A percentile compares a stretch with the other conserved stretches of the same genome.
These are phyloP conservation scores for Leucoraja ocellata DNA, from an alignment of 2,797 vertebrate genomes.

Conservation along the genomic window DNA sequence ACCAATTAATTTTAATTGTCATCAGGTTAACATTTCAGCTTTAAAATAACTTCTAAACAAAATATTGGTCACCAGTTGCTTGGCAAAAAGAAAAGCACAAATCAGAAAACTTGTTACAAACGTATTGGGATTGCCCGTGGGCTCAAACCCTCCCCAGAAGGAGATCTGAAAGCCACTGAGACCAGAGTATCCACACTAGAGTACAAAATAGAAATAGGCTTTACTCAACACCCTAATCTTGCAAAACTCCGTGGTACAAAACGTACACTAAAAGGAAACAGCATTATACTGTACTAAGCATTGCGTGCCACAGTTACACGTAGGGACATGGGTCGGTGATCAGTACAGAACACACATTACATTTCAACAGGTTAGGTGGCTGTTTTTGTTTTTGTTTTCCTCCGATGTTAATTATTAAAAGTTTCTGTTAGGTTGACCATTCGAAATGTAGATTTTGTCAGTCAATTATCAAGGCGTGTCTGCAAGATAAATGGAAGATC, in stretches of 20 bases:
- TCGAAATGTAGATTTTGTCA: not conserved
- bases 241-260: not conserved
- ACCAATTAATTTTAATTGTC: not conserved
- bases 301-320: not conserved
- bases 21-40: conserved; percentile 22
- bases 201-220: conserved; percentile 8
- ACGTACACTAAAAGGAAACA: not conserved
- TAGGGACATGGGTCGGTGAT: not conserved
- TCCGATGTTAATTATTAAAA: conserved; percentile 1
- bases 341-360: conserved; percentile 8
- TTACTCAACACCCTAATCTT: conserved; percentile 10
- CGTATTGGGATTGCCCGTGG: not conserved
- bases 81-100: not conserved
- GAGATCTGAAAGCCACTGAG: not conserved
- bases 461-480: not conserved
- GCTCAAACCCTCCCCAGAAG: not conserved
- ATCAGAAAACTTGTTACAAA: not conserved
- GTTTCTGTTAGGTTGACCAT: not conserved
- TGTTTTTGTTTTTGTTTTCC: not conserved
- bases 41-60: conserved; percentile 5
- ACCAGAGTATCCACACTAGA: not conserved
- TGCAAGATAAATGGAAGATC: conserved; percentile 2
- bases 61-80: not conserved
- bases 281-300: not conserved
- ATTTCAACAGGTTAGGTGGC: not conserved